Evolutionary conservation across 1,140 invertebrate genomes (phyloP).

Genomic region (Aporrectodea caliginosa): DNA sequence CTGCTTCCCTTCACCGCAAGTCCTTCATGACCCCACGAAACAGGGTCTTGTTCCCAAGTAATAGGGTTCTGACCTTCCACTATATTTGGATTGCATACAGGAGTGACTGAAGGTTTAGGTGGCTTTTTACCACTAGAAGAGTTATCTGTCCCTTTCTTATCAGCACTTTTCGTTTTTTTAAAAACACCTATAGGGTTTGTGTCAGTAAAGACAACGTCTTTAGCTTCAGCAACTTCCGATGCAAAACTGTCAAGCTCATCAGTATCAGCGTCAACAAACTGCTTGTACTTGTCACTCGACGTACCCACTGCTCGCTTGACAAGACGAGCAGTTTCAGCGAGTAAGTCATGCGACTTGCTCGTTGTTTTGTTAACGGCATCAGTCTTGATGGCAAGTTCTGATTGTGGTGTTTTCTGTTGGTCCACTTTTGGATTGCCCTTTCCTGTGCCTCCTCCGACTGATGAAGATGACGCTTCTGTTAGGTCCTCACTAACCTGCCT

Average conservation of each 20-base stretch:
- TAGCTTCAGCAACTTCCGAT: conserved; percentile 24
- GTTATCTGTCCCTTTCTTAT: neutral
- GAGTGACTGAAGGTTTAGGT: conserved; percentile 33
- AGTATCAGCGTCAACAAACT: conserved; percentile 42
- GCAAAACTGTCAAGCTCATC: conserved; percentile 13
- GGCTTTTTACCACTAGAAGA: conserved; percentile 53
- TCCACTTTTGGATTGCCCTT: neutral
- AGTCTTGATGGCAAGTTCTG: conserved; percentile 5
- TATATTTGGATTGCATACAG: neutral
- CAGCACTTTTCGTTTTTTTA: neutral
- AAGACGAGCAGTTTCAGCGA: conserved; percentile 35
- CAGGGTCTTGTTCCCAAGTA: neutral
- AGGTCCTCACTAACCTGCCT: neutral
- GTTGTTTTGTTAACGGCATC: neutral
- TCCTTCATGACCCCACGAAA: neutral
- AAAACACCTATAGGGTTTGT: neutral
- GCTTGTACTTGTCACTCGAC: conserved; percentile 42
- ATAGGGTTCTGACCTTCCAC: neutral
- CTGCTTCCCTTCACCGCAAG: neutral
- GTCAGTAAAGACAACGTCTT: conserved; percentile 35
- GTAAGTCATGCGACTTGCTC: conserved; percentile 24
- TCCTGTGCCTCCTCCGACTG: neutral
- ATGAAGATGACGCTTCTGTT: neutral
- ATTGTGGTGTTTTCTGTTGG: conserved; percentile 19
- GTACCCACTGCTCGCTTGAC: conserved; percentile 42